phyloP scores from a whole-genome alignment of 2,797 vertebrate genomes.

The Pantherophis vulpinus region DNA sequence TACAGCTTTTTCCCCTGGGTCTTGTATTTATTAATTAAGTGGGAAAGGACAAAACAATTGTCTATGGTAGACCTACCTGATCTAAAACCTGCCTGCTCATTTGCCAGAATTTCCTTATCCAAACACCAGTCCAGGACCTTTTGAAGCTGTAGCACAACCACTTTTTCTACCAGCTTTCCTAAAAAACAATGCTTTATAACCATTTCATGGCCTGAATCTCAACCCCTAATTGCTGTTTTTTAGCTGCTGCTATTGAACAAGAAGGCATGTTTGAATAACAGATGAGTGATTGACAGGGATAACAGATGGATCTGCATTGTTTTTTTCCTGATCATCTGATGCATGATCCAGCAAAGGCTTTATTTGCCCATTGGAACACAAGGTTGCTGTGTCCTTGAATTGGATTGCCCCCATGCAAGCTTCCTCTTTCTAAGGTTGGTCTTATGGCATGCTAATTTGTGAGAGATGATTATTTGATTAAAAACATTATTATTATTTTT shows the following conservation, averaged over 20 bases:
- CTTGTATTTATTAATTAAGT: too few relatives aligned
- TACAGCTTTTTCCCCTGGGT: too few relatives aligned
- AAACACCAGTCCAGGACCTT: too few relatives aligned
- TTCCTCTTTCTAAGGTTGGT: not conserved
- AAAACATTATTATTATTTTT: not conserved
- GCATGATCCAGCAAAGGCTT: not conserved
- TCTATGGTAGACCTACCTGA: too few relatives aligned
- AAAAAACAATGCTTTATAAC: not conserved
- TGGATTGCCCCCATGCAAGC: not conserved
- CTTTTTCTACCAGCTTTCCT: not conserved
- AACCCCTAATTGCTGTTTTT: not conserved
- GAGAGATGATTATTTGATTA: not conserved
- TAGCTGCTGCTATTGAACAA: not conserved
- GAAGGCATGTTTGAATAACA: not conserved
- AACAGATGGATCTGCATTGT: not conserved
- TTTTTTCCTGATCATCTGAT: not conserved
- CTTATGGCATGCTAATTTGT: not conserved
- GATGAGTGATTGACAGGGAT: not conserved
- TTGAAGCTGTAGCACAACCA: not conserved
- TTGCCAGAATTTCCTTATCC: too few relatives aligned
- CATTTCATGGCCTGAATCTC: not conserved
- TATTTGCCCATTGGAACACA: not conserved
- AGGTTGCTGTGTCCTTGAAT: not conserved
- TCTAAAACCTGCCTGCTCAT: too few relatives aligned
- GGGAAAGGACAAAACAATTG: too few relatives aligned